These are phyloP conservation scores for Arion vulgaris DNA, from an alignment of 1,140 invertebrate genomes.

Conservation along the genomic window DNA sequence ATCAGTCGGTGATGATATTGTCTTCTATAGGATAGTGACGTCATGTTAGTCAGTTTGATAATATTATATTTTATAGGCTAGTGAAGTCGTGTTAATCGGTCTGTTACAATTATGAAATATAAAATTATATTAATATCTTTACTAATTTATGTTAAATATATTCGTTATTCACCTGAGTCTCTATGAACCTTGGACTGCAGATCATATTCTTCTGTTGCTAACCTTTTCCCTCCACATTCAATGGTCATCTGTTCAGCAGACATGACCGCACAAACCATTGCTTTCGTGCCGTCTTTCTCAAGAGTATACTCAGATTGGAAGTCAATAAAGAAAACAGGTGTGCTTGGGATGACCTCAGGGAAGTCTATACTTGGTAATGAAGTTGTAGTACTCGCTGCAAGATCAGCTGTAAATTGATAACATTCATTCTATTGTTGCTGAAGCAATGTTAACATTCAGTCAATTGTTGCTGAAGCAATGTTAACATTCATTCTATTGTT, in stretches of 20 bases:
- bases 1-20: too few relatives aligned
- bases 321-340: conserved; percentile 20
- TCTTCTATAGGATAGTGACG: too few relatives aligned
- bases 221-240: conserved; percentile 14
- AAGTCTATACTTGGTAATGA: not conserved
- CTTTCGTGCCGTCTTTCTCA: not conserved
- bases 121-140: too few relatives aligned
- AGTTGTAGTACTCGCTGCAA: not conserved
- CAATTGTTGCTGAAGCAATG: too few relatives aligned
- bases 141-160: too few relatives aligned
- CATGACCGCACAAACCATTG: conserved; percentile 24
- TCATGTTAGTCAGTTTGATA: too few relatives aligned
- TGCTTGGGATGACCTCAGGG: conserved; percentile 26
- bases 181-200: not conserved
- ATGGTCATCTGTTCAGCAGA: conserved; percentile 13
- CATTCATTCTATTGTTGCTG: too few relatives aligned
- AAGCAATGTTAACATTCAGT: too few relatives aligned
- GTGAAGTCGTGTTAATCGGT: too few relatives aligned
- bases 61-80: too few relatives aligned
- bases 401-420: conserved; percentile 10
- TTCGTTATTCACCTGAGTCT: not conserved
- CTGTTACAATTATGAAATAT: too few relatives aligned
- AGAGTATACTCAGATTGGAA: not conserved
- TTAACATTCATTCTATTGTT: too few relatives aligned
- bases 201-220: conserved; percentile 7